Percentiles rank a stretch among this genome's conserved stretches.
phyloP scores from a whole-genome alignment of 1,140 invertebrate genomes.

The Globodera ellingtonae region DNA sequence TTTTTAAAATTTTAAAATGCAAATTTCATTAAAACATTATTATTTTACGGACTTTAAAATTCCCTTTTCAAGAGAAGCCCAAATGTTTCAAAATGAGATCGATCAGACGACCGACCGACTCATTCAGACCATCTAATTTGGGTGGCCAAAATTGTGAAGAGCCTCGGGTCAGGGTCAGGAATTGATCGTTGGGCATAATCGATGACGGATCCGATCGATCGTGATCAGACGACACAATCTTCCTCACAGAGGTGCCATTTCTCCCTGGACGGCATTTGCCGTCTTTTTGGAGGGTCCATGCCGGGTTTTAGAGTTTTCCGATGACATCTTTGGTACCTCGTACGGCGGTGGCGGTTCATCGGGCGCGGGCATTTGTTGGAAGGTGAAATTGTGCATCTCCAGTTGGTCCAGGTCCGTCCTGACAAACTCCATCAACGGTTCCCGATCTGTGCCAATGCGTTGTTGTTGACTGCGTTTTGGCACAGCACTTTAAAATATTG shows the following conservation, averaged over 20 bases:
- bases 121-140: too few relatives aligned
- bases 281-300: too few relatives aligned
- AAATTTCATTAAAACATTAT: constrained; percentile 14
- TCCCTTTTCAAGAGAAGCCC: too few relatives aligned
- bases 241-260: constrained; percentile 3
- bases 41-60: too few relatives aligned
- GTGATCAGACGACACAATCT: too few relatives aligned
- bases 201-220: too few relatives aligned
- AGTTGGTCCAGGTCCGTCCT: constrained; percentile 30
- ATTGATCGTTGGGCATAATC: too few relatives aligned
- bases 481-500: background rate
- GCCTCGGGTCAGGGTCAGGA: too few relatives aligned
- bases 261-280: background rate
- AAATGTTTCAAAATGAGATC: too few relatives aligned
- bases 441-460: constrained; percentile 18
- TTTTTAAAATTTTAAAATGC: constrained; percentile 6
- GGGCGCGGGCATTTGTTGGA: background rate
- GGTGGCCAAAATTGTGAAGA: too few relatives aligned
- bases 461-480: background rate
- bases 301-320: too few relatives aligned
- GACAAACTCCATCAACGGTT: constrained; percentile 7
- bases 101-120: too few relatives aligned
- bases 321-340: constrained; percentile 42
- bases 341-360: constrained; percentile 62
- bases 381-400: constrained; percentile 12